These are phyloP conservation scores for Chlorodrepanis virens DNA, from an alignment of 2,113 vertebrate species.

Conservation along the genomic window DNA sequence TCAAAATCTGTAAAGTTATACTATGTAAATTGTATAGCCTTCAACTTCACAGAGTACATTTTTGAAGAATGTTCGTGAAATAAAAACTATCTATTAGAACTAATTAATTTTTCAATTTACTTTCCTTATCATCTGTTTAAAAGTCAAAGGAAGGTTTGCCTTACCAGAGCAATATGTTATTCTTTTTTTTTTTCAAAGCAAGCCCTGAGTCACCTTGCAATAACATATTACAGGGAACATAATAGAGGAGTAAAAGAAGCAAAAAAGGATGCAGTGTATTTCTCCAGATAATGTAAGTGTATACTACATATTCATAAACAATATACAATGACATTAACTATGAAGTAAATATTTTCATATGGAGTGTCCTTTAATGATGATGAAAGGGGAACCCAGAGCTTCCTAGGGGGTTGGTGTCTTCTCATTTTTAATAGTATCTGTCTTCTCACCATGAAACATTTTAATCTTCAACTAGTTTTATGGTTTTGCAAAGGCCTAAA, in stretches of 20 bases:
- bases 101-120: conserved; percentile 18
- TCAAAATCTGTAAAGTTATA: neutral
- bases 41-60: neutral
- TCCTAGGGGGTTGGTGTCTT: neutral
- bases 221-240: neutral
- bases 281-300: conserved; percentile 15
- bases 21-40: neutral
- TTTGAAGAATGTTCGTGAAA: neutral
- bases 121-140: neutral
- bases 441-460: neutral
- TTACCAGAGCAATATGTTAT: neutral
- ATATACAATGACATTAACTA: neutral
- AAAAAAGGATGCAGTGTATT: neutral
- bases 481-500: conserved; percentile 32
- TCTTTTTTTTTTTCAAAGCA: neutral
- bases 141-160: neutral
- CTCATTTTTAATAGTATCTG: too few species aligned
- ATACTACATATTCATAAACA: conserved; percentile 8
- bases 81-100: conserved; percentile 2
- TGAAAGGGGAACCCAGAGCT: neutral
- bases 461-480: conserved; percentile 10
- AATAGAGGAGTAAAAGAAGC: conserved; percentile 2
- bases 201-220: neutral
- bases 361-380: neutral
- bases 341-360: neutral